Base-by-base conservation (phyloP, 2,888 invertebrate genomes). In the Cantharis rufa region DNA sequence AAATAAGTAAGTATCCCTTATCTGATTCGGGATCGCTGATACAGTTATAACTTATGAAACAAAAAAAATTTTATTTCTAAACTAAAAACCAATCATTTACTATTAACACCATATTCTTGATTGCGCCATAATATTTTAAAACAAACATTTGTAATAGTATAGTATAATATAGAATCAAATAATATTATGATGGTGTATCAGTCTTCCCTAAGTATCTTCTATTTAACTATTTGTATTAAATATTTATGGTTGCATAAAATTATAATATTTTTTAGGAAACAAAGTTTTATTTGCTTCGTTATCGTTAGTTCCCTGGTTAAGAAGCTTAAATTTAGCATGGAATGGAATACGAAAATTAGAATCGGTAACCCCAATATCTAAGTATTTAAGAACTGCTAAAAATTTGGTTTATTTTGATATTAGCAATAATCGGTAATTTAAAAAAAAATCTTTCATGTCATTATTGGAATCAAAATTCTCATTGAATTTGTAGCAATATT, bases 241-340 rank as follows among this genome's bases (percentile, higher is more conserved):
- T 18, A 18, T 3, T 18, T n/a, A n/a, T 18, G 18, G 18, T 21
- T 4, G 4, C 7, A 24, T 24, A 24, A 24, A 24, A 9, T 24
- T 24, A 7, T 21, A 21, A 21, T 24, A 76, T 82, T 81, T 82
- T 81, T 21, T 70, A 86, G 88, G 86, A 16, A 87, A 87, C 80
- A 88, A 86, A 78, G 84, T 78, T 72, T 79, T 91, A 21, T 86
- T 87, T 74, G 81, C 81, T 61, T 89, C 86, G 5, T 81, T 90
- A 3, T 48, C 74, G 2, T 79, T 83, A 27, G 89, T 88, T 81
- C 81, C 81, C 28, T 79, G 80, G 3, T 79, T 90, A 10, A 80
- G 78, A 62, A 79, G 82, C 48, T 82, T 91, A 48, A 88, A 89
- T 84, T 80, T 91, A 70, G 86, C 90, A 15, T 90, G 90, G 90